Evolutionary conservation across 2,797 vertebrate species (phyloP).

Genomic region (Pipistrellus nathusii): DNA sequence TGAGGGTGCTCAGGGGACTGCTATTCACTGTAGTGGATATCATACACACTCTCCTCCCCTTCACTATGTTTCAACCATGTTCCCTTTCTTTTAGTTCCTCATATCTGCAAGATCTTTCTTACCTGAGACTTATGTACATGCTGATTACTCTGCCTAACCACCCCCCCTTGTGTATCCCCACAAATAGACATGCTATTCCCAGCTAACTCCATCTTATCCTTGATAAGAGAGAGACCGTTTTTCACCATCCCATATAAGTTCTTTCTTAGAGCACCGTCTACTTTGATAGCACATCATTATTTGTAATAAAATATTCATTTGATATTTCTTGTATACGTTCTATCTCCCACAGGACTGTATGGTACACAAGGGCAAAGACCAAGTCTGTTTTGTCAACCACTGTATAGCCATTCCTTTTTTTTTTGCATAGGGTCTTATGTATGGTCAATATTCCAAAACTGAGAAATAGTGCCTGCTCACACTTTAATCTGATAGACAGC

Average conservation of each 20-base stretch:
- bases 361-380: neutral
- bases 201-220: neutral
- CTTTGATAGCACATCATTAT: neutral
- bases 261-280: neutral
- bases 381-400: neutral
- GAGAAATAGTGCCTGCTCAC: neutral
- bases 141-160: neutral
- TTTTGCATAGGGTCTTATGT: neutral
- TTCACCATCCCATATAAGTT: neutral
- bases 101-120: neutral
- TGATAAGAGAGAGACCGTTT: neutral
- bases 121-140: neutral
- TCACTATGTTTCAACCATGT: neutral
- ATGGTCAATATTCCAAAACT: neutral
- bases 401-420: neutral
- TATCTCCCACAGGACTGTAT: neutral
- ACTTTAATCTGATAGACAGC: neutral
- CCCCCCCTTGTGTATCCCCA: neutral
- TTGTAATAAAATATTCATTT: neutral
- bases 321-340: conserved; percentile 13
- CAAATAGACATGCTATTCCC: neutral
- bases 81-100: neutral
- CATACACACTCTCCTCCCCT: neutral
- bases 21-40: neutral
- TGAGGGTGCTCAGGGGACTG: too few relatives aligned